A percentile compares a stretch with the other conserved stretches of the same genome.
Conservation (phyloP, 2,797 vertebrate species). For the Aulostomus chinensis region DNA sequence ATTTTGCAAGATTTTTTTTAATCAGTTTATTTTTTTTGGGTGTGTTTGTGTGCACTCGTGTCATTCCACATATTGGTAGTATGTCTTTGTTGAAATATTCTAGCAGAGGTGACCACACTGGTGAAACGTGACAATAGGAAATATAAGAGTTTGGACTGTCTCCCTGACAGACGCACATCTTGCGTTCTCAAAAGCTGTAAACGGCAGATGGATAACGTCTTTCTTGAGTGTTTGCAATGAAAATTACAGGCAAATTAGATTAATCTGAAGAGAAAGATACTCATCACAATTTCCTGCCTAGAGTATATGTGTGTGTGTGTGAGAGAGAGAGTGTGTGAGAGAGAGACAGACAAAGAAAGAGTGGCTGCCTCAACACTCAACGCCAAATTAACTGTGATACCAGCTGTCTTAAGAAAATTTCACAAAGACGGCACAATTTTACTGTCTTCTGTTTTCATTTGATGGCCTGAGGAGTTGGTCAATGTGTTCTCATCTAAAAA, state of each 20-base stretch:
- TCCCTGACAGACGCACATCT: background rate
- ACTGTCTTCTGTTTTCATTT: slow-evolving; percentile 3
- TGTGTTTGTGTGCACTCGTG: no score
- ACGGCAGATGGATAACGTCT: background rate
- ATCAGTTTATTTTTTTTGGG: no score
- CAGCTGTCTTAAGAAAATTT: slow-evolving; percentile 23
- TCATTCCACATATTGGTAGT: no score
- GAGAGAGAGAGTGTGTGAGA: no score
- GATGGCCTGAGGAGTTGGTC: slow-evolving; percentile 10
- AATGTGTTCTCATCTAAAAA: no score
- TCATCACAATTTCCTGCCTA: slow-evolving; percentile 15
- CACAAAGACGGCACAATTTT: slow-evolving; percentile 13
- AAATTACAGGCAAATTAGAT: background rate
- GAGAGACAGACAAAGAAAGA: no score
- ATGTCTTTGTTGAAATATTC: background rate
- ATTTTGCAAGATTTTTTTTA: no score
- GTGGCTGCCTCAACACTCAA: background rate
- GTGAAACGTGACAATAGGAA: background rate
- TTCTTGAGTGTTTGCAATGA: background rate
- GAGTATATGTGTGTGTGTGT: no score
- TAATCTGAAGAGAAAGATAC: background rate
- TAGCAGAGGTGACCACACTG: background rate
- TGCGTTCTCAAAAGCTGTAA: background rate
- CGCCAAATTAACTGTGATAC: slow-evolving; percentile 1
- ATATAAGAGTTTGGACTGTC: background rate